These are phyloP conservation scores for Drosophila teissieri DNA, from an alignment of 1,140 invertebrate genomes.

Conservation along the genomic window DNA sequence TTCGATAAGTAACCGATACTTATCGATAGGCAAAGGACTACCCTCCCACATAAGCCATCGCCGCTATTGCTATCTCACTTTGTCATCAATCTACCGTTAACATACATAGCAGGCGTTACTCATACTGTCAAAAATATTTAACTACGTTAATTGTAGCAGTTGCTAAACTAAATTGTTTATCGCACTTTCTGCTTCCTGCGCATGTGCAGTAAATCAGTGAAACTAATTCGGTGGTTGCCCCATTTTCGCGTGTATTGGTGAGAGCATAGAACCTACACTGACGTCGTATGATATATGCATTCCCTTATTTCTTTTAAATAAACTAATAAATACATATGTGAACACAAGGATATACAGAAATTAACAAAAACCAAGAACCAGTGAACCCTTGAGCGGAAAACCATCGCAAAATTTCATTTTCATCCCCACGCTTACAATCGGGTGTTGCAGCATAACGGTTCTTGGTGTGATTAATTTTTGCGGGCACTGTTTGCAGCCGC, in stretches of 20 bases:
- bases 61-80: not conserved
- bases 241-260: slow-evolving; percentile 27
- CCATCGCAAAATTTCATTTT: not conserved
- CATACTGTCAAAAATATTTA: not conserved
- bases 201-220: slow-evolving; percentile 52
- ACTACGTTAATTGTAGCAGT: slow-evolving; percentile 9
- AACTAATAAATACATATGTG: not conserved
- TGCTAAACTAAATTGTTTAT: slow-evolving; percentile 30
- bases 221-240: slow-evolving; percentile 28
- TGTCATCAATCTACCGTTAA: slow-evolving; percentile 5
- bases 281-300: not conserved
- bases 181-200: slow-evolving; percentile 56
- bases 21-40: slow-evolving; percentile 20
- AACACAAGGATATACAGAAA: too few species aligned
- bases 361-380: too few species aligned
- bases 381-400: too few species aligned
- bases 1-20: not conserved
- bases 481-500: slow-evolving; percentile 30
- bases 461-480: slow-evolving; percentile 10
- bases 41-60: not conserved
- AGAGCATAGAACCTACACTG: slow-evolving; percentile 47
- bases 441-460: slow-evolving; percentile 1
- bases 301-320: not conserved
- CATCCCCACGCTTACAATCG: not conserved
- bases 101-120: not conserved